phyloP scores from a whole-genome alignment of 2,888 invertebrate species.

The Dolichopus griseipennis region DNA sequence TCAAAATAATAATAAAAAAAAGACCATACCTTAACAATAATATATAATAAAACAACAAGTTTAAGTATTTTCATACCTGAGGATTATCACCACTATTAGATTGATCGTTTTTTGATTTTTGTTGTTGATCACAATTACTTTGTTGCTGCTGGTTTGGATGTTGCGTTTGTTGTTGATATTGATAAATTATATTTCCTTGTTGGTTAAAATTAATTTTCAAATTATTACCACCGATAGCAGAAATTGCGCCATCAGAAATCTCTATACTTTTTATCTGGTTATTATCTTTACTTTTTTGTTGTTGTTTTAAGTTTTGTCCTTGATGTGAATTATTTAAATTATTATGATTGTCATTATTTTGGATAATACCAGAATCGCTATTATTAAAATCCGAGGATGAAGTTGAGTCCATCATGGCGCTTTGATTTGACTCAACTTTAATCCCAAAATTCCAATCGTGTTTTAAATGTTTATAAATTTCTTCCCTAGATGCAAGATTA shows the following conservation, averaged over 20 bases:
- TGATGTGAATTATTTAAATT: slow-evolving; percentile 17
- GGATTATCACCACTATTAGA: background rate
- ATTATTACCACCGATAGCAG: background rate
- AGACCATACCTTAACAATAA: too few species aligned
- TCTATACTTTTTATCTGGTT: slow-evolving; percentile 1
- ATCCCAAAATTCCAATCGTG: slow-evolving; percentile 43
- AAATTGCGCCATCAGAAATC: slow-evolving; percentile 8
- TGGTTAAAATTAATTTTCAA: background rate
- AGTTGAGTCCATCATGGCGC: slow-evolving; percentile 16
- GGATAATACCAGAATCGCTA: slow-evolving; percentile 13
- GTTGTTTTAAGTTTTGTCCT: slow-evolving; percentile 12
- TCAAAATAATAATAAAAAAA: too few species aligned
- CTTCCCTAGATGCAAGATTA: slow-evolving; percentile 20
- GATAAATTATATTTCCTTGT: background rate
- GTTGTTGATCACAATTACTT: slow-evolving; percentile 2
- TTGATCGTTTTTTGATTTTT: background rate
- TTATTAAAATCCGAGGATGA: slow-evolving; percentile 12
- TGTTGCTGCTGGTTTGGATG: slow-evolving; percentile 17
- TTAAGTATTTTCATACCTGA: background rate
- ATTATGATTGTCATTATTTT: slow-evolving; percentile 13
- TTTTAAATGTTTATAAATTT: slow-evolving; percentile 39
- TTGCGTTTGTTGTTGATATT: slow-evolving; percentile 25
- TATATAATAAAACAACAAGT: too few species aligned
- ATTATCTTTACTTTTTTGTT: background rate
- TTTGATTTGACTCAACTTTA: slow-evolving; percentile 19